Conservation (phyloP, 2,113 vertebrate species). For the Ancistrus triradiatus region DNA sequence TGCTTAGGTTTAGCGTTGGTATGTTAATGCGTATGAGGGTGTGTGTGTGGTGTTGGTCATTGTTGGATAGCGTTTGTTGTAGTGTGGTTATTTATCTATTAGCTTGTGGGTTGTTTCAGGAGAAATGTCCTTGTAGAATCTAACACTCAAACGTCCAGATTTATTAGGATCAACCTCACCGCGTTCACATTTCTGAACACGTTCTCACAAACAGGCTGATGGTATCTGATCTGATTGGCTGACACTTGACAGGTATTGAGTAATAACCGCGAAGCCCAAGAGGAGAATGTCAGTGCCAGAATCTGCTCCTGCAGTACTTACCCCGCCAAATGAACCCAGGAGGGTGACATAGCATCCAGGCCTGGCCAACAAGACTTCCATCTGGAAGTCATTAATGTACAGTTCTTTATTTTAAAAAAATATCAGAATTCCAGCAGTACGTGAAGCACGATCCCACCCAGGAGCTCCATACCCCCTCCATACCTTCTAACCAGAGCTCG, state of each 20-base stretch:
- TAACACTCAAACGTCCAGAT: no score
- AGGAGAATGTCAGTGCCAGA: slow-evolving; percentile 31
- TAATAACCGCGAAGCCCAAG: slow-evolving; percentile 46
- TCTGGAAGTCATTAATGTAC: slow-evolving; percentile 58
- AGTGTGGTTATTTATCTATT: no score
- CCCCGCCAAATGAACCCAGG: slow-evolving; percentile 40
- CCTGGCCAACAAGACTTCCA: slow-evolving; percentile 33
- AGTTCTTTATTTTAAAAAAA: slow-evolving; percentile 48
- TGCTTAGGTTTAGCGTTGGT: no score
- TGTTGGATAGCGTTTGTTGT: no score
- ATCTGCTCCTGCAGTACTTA: slow-evolving; percentile 31
- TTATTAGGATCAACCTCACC: no score
- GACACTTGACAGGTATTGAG: slow-evolving; percentile 50
- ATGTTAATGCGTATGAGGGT: no score
- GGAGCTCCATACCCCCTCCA: slow-evolving; percentile 20
- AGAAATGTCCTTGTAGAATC: no score
- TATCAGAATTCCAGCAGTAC: slow-evolving; percentile 40
- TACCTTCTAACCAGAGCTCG: not conserved
- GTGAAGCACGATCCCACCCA: slow-evolving; percentile 36
- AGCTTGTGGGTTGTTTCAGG: no score
- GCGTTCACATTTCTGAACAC: no score
- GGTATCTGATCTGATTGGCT: no score
- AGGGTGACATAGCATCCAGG: slow-evolving; percentile 42
- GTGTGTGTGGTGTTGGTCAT: no score
- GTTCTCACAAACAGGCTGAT: no score